A percentile compares a stretch with the other conserved stretches of the same genome.
These are phyloP conservation scores for Rhopalosiphum padi DNA, from an alignment of 1,140 invertebrate genomes.

Conservation along the genomic window DNA sequence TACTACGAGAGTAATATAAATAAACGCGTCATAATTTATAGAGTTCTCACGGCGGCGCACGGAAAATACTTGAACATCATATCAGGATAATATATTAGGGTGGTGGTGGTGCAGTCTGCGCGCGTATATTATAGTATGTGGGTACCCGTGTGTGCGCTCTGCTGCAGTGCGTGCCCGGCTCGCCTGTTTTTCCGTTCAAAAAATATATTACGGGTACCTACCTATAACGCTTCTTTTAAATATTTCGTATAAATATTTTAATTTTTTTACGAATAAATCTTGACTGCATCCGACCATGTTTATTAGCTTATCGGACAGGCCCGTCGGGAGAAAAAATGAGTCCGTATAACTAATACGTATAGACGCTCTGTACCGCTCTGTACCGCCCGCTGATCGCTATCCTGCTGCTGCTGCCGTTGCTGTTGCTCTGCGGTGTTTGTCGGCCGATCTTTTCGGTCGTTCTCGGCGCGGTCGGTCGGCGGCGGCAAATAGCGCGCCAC, in stretches of 20 bases:
- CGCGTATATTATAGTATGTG: neutral
- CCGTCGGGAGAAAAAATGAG: neutral
- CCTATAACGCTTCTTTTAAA: neutral
- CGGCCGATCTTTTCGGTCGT: neutral
- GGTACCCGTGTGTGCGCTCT: neutral
- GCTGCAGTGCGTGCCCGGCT: neutral
- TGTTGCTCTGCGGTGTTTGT: neutral
- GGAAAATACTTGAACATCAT: neutral
- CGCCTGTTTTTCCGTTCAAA: neutral
- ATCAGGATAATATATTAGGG: neutral
- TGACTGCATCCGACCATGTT: neutral
- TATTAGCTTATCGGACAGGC: neutral
- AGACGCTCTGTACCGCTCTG: neutral
- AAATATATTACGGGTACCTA: too few relatives aligned
- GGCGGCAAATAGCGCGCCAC: neutral
- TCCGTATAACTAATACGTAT: neutral
- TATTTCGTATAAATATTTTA: neutral
- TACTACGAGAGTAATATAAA: neutral
- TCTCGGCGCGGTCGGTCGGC: neutral
- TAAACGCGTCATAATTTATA: neutral
- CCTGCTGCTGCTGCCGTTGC: too few relatives aligned
- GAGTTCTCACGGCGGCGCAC: neutral
- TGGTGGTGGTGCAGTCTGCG: neutral
- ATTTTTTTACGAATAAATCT: conserved; percentile 1
- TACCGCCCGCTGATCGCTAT: neutral